Evolutionary conservation across 2,797 vertebrate species (phyloP), one percentile per base, ranked within the genome.

Genomic region (Clangula hyemalis): DNA sequence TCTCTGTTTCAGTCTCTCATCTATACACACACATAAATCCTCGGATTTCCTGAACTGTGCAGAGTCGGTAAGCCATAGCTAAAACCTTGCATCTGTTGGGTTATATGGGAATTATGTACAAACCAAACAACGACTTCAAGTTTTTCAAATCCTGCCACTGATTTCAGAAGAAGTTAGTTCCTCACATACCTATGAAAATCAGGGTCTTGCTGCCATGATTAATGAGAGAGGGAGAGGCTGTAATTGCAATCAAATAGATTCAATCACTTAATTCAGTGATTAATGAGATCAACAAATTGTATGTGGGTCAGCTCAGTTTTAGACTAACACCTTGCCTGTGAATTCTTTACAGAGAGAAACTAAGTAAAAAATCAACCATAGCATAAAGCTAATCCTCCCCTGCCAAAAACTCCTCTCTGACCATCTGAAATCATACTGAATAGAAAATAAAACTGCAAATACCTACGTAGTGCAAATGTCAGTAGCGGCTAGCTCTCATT

Each of bases 191-290:
- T 94, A 69, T 83, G 75, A 93, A 94, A 95, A 93, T 91, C 90
- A 92, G 65, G 30, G 49, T 74, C 82, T 85, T 92, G 83, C 34
- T 92, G 88, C 61, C 79, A 64, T 95, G 95, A 94, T 77, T 94
- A 93, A 95, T 85, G 81, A 89, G 66, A 70, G 79, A 79, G n/a
- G 30, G 77, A 58, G 73, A 92, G 54, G 53, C 20, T 90, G 45
- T 93, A 97, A 94, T 97, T 96, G 95, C 94, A 96, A 96, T 96
- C 95, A 96, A 92, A 96, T 92, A 77, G 76, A 85, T 90, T 91
- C 91, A 95, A 80, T 89, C 92, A 82, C 65, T 92, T 93, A 88
- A 94, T 86, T 94, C 87, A 93, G 51, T 90, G 85, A 90, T 90
- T 95, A 97, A 93, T 90, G 94, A 87, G 85, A 84, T 75, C 76